Conservation (phyloP, 2,888 invertebrate species). For the Gastracanthus pulcherrimus region DNA sequence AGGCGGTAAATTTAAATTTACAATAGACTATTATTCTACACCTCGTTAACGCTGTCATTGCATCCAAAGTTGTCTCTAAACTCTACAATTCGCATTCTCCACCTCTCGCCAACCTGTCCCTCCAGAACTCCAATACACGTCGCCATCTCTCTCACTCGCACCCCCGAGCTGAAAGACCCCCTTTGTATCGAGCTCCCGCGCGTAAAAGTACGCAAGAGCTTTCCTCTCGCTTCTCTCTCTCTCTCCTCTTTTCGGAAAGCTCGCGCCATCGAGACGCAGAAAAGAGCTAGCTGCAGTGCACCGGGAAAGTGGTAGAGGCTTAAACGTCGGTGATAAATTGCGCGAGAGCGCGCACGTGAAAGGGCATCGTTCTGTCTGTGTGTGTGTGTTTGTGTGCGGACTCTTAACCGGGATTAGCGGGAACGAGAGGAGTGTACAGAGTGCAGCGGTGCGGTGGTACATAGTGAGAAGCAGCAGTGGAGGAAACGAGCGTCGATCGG, state of each 20-base stretch:
- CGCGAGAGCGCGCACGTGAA: slow-evolving; percentile 64
- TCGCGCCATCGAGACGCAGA: neutral
- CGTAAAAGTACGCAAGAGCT: neutral
- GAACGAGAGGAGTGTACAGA: slow-evolving; percentile 11
- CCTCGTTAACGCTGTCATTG: too few species aligned
- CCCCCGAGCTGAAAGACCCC: slow-evolving; percentile 9
- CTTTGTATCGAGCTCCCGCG: slow-evolving; percentile 21
- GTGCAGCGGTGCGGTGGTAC: neutral
- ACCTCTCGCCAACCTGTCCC: neutral
- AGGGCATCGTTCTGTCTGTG: slow-evolving; percentile 63
- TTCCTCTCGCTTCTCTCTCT: neutral
- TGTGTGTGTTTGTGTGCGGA: too few species aligned
- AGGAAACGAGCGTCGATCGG: neutral
- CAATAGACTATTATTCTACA: too few species aligned
- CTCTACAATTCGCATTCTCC: too few species aligned
- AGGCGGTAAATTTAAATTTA: too few species aligned
- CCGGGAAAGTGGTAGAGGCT: neutral
- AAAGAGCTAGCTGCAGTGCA: neutral
- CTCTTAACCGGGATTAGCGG: slow-evolving; percentile 39
- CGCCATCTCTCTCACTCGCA: neutral
- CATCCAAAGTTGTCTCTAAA: too few species aligned
- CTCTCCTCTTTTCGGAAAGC: neutral
- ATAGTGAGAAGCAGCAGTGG: neutral
- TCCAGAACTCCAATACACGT: neutral
- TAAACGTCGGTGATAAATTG: slow-evolving; percentile 60